Base-by-base conservation (phyloP, 2,797 vertebrate species). In the Molothrus ater region DNA sequence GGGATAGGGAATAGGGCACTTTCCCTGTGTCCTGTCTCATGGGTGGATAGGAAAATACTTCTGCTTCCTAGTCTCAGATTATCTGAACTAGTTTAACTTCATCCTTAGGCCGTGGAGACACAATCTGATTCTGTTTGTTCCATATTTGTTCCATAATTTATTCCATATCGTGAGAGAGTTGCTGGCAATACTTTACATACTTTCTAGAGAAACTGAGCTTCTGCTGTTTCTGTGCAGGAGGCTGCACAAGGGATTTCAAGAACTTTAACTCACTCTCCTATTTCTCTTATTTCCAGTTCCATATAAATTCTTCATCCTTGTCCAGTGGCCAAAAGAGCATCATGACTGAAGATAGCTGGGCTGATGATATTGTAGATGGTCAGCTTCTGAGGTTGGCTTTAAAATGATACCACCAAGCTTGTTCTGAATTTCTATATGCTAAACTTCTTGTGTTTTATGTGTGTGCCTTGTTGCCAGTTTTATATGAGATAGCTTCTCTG, bases 371-470 rank as follows among this genome's bases (percentile, higher is more conserved):
- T 57, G 47, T n/a, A 59, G 86, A 87, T 50, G 90, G 80, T 87
- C 96, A 85, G 26, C 74, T 93, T 82, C 20, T 89, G 57, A 95
- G 96, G 96, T 97, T 32, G 16, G 95, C 20, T 68, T 94, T 84
- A 69, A 89, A 80, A 86, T 57, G 8, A 36, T 81, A 54, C 25
- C 19, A 10, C 31, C 13, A 74, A 81, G 25, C 59, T 81, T 71
- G 42, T 72, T 60, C 43, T 89, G 40, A 50, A 73, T 93, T 86
- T 79, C 28, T 71, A 1, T 53, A 51, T 64, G 43, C 29, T 80
- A 51, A 85, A 60, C 45, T 34, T 64, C 4, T 59, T 53, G 19
- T 70, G 36, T 81, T 81, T 85, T 61, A 31, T 0, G 0, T 73
- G n/a, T 89, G 12, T 56, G 47, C 40, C 43, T 24, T 28, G 18